Conservation (phyloP, 2,797 vertebrate genomes). For the Leptoclinus maculatus region DNA sequence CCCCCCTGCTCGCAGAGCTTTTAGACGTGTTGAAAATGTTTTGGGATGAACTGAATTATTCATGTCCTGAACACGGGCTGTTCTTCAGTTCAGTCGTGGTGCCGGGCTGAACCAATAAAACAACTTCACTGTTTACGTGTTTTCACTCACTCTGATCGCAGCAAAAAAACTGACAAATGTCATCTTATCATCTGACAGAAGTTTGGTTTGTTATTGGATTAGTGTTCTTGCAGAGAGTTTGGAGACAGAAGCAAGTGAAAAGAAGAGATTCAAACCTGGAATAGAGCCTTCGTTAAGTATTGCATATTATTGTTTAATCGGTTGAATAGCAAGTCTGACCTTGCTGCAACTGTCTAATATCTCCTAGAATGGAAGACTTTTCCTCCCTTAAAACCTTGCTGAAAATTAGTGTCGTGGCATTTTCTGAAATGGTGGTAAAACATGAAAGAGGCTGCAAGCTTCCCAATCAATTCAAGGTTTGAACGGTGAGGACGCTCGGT, state of each 20-base stretch:
- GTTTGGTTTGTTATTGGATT: not conserved
- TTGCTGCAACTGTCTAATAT: conserved; percentile 1
- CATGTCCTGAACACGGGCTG: conserved; percentile 18
- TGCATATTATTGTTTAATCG: conserved; percentile 51
- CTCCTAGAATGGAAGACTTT: not conserved
- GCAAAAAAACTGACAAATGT: conserved; percentile 11
- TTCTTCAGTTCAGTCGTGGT: conserved; percentile 30
- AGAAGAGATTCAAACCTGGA: not conserved
- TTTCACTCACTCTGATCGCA: conserved; percentile 36
- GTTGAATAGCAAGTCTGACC: conserved; percentile 22
- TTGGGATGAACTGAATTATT: conserved; percentile 34
- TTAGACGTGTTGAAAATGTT: conserved; percentile 9
- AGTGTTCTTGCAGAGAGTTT: conserved; percentile 1
- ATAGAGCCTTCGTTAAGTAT: conserved; percentile 17
- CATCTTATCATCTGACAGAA: not conserved
- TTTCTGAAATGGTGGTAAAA: conserved; percentile 36
- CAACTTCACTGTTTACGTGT: conserved; percentile 38
- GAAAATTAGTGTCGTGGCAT: not conserved
- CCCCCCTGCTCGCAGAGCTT: not conserved
- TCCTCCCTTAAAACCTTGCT: not conserved
- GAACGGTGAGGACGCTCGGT: conserved; percentile 6
- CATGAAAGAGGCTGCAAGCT: conserved; percentile 34
- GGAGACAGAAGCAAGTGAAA: not conserved
- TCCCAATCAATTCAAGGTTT: conserved; percentile 40
- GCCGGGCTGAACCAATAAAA: conserved; percentile 64